Evolutionary conservation across 1,140 invertebrate species (phyloP).

Genomic region (Drosophila asahinai): DNA sequence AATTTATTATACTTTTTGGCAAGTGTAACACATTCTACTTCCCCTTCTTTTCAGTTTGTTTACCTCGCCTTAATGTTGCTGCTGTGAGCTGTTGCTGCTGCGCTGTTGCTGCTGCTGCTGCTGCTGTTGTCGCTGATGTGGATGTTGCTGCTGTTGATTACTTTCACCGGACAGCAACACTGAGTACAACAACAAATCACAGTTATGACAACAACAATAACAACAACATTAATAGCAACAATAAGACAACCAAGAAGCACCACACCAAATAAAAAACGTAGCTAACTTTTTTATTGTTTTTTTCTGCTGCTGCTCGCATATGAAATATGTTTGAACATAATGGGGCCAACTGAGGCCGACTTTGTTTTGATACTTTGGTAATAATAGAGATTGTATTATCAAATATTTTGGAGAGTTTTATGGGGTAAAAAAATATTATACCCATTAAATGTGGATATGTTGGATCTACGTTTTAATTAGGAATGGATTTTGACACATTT

Average conservation of each 20-base stretch:
- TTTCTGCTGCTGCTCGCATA: constrained; percentile 51
- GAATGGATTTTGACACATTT: too few relatives aligned
- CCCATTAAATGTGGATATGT: too few relatives aligned
- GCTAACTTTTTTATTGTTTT: constrained; percentile 54
- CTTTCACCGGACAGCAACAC: constrained; percentile 73
- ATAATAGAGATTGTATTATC: too few relatives aligned
- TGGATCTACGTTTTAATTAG: too few relatives aligned
- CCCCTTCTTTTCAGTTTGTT: constrained; percentile 27
- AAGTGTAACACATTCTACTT: constrained; percentile 59
- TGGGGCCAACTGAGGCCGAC: constrained; percentile 54
- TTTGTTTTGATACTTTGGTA: constrained; percentile 23
- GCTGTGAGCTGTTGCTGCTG: constrained; percentile 17
- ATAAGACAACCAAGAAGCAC: constrained; percentile 32
- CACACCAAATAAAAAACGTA: constrained; percentile 51
- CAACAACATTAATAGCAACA: constrained; percentile 28
- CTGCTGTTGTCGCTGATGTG: constrained; percentile 26
- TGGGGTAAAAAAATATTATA: too few relatives aligned
- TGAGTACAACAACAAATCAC: constrained; percentile 61
- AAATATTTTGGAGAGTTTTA: too few relatives aligned
- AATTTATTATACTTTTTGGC: constrained; percentile 33
- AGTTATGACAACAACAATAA: constrained; percentile 72
- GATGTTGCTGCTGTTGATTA: constrained; percentile 71
- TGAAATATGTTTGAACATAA: constrained; percentile 73
- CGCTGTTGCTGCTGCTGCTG: constrained; percentile 16
- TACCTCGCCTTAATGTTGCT: constrained; percentile 40